phyloP scores from a whole-genome alignment of 2,113 vertebrate genomes.

The Burhinus oedicnemus region DNA sequence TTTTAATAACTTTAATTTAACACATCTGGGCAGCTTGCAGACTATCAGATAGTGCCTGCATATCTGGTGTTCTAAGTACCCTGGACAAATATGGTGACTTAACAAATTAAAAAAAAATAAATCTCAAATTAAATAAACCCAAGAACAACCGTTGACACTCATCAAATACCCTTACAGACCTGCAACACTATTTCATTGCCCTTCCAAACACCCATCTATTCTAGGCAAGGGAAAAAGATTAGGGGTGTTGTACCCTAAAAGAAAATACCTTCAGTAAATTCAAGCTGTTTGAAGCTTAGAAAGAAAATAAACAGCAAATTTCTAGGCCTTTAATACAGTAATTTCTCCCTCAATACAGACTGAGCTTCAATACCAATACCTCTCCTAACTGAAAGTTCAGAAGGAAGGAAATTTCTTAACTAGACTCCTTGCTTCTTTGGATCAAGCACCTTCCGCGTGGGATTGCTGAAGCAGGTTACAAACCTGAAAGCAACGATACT shows the following conservation, averaged over 20 bases:
- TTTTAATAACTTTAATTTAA: constrained; percentile 11
- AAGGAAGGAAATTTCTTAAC: neutral
- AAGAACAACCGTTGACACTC: neutral
- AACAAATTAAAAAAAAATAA: neutral
- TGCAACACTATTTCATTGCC: neutral
- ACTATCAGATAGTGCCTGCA: neutral
- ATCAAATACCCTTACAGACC: neutral
- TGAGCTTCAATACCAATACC: neutral
- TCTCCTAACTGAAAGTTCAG: neutral
- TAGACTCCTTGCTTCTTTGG: neutral
- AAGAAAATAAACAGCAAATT: neutral
- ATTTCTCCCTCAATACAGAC: neutral
- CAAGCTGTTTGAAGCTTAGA: neutral
- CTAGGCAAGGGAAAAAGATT: neutral
- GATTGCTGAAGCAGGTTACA: neutral
- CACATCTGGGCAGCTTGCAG: neutral
- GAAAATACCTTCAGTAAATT: neutral
- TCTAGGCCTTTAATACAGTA: neutral
- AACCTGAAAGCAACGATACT: neutral
- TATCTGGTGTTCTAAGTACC: neutral
- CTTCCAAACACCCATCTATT: neutral
- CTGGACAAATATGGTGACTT: neutral
- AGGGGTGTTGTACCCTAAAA: neutral
- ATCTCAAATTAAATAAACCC: neutral
- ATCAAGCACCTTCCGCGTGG: neutral